Conservation (phyloP, 2,888 invertebrate species). For the Nasonovia ribisnigri region DNA sequence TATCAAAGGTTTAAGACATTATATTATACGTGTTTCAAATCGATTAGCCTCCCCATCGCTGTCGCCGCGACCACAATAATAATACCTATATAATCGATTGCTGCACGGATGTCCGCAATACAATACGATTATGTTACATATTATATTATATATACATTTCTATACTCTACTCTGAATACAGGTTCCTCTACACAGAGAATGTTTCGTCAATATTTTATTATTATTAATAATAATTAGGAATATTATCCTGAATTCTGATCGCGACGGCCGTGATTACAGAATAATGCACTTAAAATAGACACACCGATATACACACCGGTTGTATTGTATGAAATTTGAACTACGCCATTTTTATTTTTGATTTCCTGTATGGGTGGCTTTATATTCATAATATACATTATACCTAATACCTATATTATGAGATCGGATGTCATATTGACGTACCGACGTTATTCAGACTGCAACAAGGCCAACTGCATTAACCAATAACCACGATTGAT, state of each 20-base stretch:
- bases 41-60: conserved; percentile 5
- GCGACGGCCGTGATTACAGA: not conserved
- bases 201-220: not conserved
- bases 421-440: conserved; percentile 30
- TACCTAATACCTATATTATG: not conserved
- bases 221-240: not conserved
- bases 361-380: conserved; percentile 54
- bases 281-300: not conserved
- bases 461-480: conserved; percentile 25
- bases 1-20: not conserved
- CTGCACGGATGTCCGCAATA: not conserved
- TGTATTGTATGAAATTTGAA: conserved; percentile 10
- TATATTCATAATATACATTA: not conserved
- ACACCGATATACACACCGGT: not conserved
- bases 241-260: not conserved
- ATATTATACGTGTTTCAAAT: conserved; percentile 1
- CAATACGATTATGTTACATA: not conserved
- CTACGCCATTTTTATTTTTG: conserved; percentile 19
- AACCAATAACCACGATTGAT: not conserved
- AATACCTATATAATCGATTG: not conserved
- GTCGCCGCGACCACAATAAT: not conserved
- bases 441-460: conserved; percentile 5
- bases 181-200: not conserved
- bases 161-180: not conserved
- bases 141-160: not conserved